Base-by-base conservation (phyloP, 2,888 invertebrate genomes). In the Lasioglossum oenotherae region DNA sequence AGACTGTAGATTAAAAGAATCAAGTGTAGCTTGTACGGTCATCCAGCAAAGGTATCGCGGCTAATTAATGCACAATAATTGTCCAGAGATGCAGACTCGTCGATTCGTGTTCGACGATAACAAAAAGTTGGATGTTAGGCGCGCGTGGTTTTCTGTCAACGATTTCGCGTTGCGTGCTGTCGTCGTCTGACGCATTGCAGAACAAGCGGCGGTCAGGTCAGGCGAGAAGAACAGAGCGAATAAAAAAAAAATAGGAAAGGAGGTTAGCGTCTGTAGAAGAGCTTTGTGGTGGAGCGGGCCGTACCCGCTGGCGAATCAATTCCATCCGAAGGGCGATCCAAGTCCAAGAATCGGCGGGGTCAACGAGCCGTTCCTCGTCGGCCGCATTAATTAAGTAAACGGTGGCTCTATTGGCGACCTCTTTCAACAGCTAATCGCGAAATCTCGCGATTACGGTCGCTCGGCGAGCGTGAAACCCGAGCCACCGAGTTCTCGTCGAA, bases 381-480 rank as follows among this genome's bases (percentile, higher is more conserved):
- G 78, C 83, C 67, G 81, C 77, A 85, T 90, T 90, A 90, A 90
- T 90, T 91, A 88, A 82, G 88, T 90, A 90, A 90, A 91, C 90
- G 91, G 78, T 87, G 10, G 79, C 86, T 81, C 84, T 86, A 90
- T 90, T 91, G 85, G 86, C 90, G 91, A 88, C 90, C 90, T 91
- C 90, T 88, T 89, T 88, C 85, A 88, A 31, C 74, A 73, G 76
- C 69, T 88, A 87, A 90, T 87, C 84, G 82, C 75, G 53, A 73
- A 82, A 85, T 76, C 73, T 73, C 72, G 76, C 84, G 80, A 73
- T 60, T 78, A 72, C 74, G 60, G 27, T 31, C 46, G 73, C 46
- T 69, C 69, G 16, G 19, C 31, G 46, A 46, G 46, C 46, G 46
- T 73, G 73, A 31, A 73, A 73, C 73, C n/a, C 69, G 41, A 69